Evolutionary conservation across 2,113 vertebrate species (phyloP), one percentile per base, ranked within the genome.

Genomic region (Mesitornis unicolor): DNA sequence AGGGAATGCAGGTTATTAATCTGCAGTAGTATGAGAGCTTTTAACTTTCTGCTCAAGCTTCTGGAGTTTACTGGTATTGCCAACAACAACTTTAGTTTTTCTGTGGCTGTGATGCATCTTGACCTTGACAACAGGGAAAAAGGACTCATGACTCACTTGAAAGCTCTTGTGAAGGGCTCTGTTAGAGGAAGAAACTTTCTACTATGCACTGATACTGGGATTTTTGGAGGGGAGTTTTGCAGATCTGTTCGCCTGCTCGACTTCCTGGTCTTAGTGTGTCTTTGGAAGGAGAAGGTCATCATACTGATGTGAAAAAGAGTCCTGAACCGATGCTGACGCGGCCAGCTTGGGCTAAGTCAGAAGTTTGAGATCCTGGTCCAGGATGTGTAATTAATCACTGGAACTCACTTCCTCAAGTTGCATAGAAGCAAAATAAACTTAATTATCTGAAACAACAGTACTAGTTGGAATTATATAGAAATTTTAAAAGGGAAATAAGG

Each of bases 51-150:
- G 51, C 19, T 90, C 45, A 79, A 48, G 4, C 24, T 92, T 82
- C 33, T 93, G 70, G 21, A 84, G 28, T 83, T 91, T 84, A 82
- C 65, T 83, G 56, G 13, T 90, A 59, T 42, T 80, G 67, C 53
- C 47, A 74, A 57, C 38, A 89, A 60, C 26, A n/a, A 79, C 60
- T 90, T 86, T 4, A 61, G 26, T 74, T 93, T 91, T 93, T 84
- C 53, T 79, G 33, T 84, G 80, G 60, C 53, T 94, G 29, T 89
- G 81, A 65, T 94, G 79, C 77, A 74, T 71, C 87, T 40, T 87
- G 85, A 87, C 63, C 67, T 93, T 95, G 89, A 85, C 94, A 97
- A 67, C 28, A 10, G 2, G 82, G 75, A 70, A 81, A 95, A 90
- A 90, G 28, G 56, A 63, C 63, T 81, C 5, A 16, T 83, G 75